Conservation (phyloP, 2,113 vertebrate species). For the Zapornia atra region DNA sequence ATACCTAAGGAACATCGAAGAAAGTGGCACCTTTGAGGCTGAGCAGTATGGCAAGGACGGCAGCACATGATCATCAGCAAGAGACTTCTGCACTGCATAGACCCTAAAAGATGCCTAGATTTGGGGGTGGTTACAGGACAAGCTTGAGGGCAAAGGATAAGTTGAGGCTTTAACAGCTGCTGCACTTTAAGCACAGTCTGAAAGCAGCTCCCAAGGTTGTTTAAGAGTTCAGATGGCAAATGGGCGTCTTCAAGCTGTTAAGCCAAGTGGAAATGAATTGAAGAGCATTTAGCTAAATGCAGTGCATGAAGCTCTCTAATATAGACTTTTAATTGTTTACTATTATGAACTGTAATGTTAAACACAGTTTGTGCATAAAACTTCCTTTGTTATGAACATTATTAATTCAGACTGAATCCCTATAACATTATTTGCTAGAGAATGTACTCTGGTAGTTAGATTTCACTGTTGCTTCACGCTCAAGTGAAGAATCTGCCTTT, state of each 20-base stretch:
- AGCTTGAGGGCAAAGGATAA: background rate
- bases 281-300: background rate
- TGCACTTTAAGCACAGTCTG: background rate
- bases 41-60: background rate
- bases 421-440: background rate
- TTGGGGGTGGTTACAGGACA: background rate
- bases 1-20: background rate
- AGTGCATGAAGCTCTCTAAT: background rate
- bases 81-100: background rate
- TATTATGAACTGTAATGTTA: background rate
- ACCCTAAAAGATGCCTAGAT: accelerated
- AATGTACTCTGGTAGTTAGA: background rate
- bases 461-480: background rate
- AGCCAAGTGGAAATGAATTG: background rate
- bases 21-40: background rate
- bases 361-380: background rate
- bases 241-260: background rate
- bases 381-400: background rate
- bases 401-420: background rate
- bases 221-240: background rate
- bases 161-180: background rate
- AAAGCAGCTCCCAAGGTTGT: background rate
- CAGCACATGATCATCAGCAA: accelerated
- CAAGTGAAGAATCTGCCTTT: background rate
- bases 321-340: background rate